Evolutionary conservation across 1,140 invertebrate genomes (phyloP), one percentile per base, ranked within the genome.

Genomic region (Drosophila pruinosa): DNA sequence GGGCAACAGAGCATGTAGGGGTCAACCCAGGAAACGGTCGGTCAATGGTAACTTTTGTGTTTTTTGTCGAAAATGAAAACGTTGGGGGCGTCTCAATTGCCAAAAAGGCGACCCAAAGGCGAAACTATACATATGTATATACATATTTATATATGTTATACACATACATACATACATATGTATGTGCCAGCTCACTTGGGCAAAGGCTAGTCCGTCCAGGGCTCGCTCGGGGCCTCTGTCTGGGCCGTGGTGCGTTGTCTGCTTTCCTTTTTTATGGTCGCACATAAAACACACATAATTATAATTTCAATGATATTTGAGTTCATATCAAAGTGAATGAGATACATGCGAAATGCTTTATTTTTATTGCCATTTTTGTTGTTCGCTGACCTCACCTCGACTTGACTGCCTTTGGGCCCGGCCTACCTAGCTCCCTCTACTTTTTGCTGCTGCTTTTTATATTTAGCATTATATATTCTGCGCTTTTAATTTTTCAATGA

Each of bases 301-400:
- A 88, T 86, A 88, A 86, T 86, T 86, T 86, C 74, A 86, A 88
- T 86, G 81, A 81, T 81, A 88, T 86, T 85, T 77, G 75, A 86
- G 77, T 81, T 78, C 73, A 86, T 86, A 81, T 85, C 81, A 86
- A 86, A 85, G 77, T 65, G 73, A 76, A 73, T 77, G 81, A 76
- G 80, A 85, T 73, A 85, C 81, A 76, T 61, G 69, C 64, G 70
- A 77, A 81, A 88, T 85, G 73, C 38, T 88, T 86, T 75, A 77
- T 77, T 75, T 85, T 88, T 74, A 81, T 71, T 75, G 70, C 64
- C 69, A 43, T 79, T 54, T 45, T 38, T 41, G 36, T 57, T 63
- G n/a, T 45, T 41, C 22, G 17, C 17, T 68, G 54, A 41, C 64
- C 43, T 21, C 41, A 19, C 62, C 39, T 8, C 14, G 12, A 17